Conservation (phyloP, 2,888 invertebrate genomes). For the Mesorhabditis spiculigera region DNA sequence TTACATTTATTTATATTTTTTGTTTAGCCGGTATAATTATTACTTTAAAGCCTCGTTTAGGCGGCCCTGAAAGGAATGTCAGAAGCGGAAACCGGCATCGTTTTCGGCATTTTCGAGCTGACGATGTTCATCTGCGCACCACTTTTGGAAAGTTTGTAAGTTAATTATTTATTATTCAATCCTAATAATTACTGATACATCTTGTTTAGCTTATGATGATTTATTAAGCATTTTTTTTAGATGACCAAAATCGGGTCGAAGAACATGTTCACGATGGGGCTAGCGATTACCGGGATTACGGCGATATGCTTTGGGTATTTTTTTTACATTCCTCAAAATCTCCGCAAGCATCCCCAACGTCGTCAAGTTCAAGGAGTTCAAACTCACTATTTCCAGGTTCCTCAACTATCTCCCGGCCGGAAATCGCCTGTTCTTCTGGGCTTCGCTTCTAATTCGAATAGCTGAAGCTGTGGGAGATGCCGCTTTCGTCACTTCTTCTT, state of each 20-base stretch:
- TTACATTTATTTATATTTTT: not conserved
- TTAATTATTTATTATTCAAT: conserved; percentile 1
- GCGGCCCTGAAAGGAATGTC: conserved; percentile 51
- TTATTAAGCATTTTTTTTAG: conserved; percentile 57
- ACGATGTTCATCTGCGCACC: conserved; percentile 57
- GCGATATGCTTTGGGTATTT: conserved; percentile 73
- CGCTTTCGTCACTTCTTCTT: conserved; percentile 59
- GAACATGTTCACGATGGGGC: conserved; percentile 76
- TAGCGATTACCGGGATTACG: conserved; percentile 77
- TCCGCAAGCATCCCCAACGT: not conserved
- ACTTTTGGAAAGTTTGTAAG: conserved; percentile 56
- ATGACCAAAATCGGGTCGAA: conserved; percentile 77
- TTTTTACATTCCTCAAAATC: not conserved
- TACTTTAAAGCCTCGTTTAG: conserved; percentile 11
- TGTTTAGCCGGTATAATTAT: not conserved
- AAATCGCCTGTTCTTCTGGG: conserved; percentile 44
- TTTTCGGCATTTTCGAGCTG: conserved; percentile 57
- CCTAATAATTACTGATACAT: not conserved
- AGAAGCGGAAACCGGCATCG: conserved; percentile 55
- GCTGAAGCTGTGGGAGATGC: conserved; percentile 57
- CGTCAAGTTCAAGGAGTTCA: not conserved
- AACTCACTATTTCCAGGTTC: conserved; percentile 29
- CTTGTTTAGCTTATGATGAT: no score
- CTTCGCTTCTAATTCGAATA: conserved; percentile 51
- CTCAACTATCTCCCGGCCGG: conserved; percentile 56